Evolutionary conservation across 1,140 invertebrate species (phyloP), one percentile per base, ranked within the genome.

Genomic region (Aleiodes sp.): DNA sequence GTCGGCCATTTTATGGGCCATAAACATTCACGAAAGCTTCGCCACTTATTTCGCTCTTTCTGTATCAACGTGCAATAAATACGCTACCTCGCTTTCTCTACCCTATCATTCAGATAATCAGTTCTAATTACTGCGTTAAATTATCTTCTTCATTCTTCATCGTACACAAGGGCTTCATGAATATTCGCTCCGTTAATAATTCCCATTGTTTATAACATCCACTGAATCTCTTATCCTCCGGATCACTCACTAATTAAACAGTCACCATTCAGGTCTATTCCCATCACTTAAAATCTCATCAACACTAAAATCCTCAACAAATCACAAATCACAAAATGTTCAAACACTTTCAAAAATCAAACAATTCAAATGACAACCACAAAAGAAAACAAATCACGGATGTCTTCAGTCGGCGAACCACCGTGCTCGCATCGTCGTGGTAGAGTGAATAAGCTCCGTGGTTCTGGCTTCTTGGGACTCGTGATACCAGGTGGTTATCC

Each of bases 401-500:
- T 16, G 6, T 31, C 24, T 37, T 35, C 21, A 4, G 35, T 63
- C 31, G 52, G 35, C 64, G 75, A 71, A 67, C 73, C 74, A 75
- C 70, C 70, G 71, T 76, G 67, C 66, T 68, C 73, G 71, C 62
- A 73, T 70, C 74, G 74, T 73, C 75, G 74, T 74, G 73, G 73
- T 60, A 64, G 26, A 78, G 73, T 77, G 78, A 78, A 76, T 77
- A 72, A 66, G 76, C 71, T 78, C 73, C 63, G 65, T 71, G 73
- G 68, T 74, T 63, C 74, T 76, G 75, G 78, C 74, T 72, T 66
- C 60, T 66, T 41, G 61, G 64, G 52, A 66, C 66, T 73, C 59
- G 76, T 70, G 72, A 76, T 73, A 80, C 75, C 79, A 81, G 75
- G 77, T 80, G 79, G 75, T 79, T 72, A 75, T 75, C 77, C 77